Evolutionary conservation across 2,113 vertebrate genomes (phyloP).

Genomic region (Silurus asotus): DNA sequence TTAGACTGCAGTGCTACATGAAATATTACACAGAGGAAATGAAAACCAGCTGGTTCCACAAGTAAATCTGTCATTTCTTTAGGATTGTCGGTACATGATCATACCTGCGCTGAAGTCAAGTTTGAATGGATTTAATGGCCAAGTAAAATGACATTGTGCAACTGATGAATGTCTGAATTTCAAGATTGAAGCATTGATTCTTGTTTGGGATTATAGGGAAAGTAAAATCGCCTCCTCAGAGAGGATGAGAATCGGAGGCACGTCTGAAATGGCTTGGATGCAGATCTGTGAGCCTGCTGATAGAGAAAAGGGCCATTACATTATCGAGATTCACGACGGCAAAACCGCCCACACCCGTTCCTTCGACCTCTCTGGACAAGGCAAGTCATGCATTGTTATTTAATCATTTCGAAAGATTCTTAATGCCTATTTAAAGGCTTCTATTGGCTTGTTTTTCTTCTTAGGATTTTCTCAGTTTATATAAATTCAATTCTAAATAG

Average conservation of each 20-base stretch:
- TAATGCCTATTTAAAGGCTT: neutral
- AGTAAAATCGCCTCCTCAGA: conserved; percentile 92
- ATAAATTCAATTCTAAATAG: too few relatives aligned
- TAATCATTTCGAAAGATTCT: neutral
- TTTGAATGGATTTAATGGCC: neutral
- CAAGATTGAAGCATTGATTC: neutral
- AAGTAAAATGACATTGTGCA: neutral
- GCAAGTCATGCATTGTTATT: conserved; percentile 60
- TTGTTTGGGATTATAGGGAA: conserved; percentile 72
- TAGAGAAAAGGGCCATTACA: conserved; percentile 92
- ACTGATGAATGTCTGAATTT: neutral
- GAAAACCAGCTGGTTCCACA: conserved; percentile 91
- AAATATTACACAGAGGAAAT: conserved; percentile 96
- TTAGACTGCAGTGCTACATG: conserved; percentile 92
- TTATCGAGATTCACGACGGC: conserved; percentile 86
- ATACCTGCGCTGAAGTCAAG: neutral
- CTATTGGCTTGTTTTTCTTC: neutral
- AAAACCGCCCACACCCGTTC: conserved; percentile 80
- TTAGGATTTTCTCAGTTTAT: neutral
- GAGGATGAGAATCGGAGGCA: conserved; percentile 91
- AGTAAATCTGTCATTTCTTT: conserved; percentile 63
- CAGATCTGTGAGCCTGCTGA: conserved; percentile 92
- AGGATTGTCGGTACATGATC: neutral
- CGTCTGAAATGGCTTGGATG: conserved; percentile 89
- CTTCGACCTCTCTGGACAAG: conserved; percentile 93